Evolutionary conservation across 2,797 vertebrate genomes (phyloP).

Genomic region (Spea hammondii): DNA sequence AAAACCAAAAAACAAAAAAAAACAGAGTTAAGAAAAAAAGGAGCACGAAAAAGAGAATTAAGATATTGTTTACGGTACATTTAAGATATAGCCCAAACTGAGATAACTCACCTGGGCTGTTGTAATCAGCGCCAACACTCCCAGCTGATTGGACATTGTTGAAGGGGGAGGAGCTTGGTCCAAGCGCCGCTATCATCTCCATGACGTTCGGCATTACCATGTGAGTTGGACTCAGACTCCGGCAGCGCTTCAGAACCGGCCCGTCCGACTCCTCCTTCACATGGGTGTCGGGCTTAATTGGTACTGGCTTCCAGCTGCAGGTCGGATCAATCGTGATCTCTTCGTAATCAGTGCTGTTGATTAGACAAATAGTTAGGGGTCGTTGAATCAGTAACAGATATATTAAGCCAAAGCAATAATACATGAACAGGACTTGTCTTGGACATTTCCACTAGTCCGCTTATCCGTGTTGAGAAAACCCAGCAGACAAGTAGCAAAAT

Average conservation of each 20-base stretch:
- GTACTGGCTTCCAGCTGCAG: constrained; percentile 93
- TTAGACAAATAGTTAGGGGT: not conserved
- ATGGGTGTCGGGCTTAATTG: constrained; percentile 86
- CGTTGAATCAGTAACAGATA: not conserved
- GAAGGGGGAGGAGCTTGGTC: constrained; percentile 80
- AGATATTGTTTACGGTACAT: not conserved
- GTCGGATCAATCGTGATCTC: constrained; percentile 96
- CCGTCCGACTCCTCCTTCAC: constrained; percentile 91
- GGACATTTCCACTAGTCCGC: too few species aligned
- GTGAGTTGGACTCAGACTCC: constrained; percentile 88
- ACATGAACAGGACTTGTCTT: too few species aligned
- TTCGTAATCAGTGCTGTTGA: constrained; percentile 84
- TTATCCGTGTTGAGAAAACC: too few species aligned
- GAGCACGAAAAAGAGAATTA: not conserved
- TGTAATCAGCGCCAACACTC: constrained; percentile 72
- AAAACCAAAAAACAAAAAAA: not conserved
- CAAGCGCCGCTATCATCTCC: constrained; percentile 92
- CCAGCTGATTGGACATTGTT: constrained; percentile 68
- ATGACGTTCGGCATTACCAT: constrained; percentile 93
- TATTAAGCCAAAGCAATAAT: too few species aligned
- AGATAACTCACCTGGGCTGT: constrained; percentile 71
- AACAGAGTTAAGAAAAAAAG: not conserved
- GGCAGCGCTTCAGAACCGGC: constrained; percentile 86
- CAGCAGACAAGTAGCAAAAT: too few species aligned
- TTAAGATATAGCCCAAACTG: not conserved